These are phyloP conservation scores for Bovichtus diacanthus DNA, from an alignment of 2,797 vertebrate genomes.

Conservation along the genomic window DNA sequence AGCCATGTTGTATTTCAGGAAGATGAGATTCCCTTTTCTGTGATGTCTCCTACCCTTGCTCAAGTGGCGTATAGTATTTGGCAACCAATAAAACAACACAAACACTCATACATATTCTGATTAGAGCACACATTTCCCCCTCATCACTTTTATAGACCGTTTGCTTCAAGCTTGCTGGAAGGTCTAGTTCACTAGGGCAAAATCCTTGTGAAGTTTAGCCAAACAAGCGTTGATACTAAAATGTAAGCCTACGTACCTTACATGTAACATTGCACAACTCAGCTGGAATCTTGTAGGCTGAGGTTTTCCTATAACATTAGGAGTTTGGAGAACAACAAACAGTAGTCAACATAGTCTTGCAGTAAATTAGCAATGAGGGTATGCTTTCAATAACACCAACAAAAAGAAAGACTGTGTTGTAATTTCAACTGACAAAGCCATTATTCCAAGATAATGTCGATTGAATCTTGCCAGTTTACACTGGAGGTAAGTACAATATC, in stretches of 20 bases:
- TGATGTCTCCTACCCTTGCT: not conserved
- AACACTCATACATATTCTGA: constrained; percentile 3
- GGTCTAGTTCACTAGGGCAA: not conserved
- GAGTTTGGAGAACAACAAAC: constrained; percentile 35
- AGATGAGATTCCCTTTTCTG: not conserved
- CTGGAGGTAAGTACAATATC: constrained; percentile 21
- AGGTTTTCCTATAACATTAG: constrained; percentile 35
- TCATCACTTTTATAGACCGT: constrained; percentile 18
- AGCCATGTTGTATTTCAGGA: constrained; percentile 14
- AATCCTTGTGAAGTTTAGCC: not conserved
- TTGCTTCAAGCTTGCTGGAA: not conserved
- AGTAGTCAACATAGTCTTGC: constrained; percentile 36
- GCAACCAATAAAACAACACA: constrained; percentile 17
- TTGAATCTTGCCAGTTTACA: constrained; percentile 32
- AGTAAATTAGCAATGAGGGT: constrained; percentile 24
- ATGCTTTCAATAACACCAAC: constrained; percentile 39
- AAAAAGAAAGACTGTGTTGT: constrained; percentile 42
- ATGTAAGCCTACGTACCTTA: not conserved
- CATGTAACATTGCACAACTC: constrained; percentile 17
- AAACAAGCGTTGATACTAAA: constrained; percentile 10
- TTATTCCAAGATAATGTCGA: constrained; percentile 33
- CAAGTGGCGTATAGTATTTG: not conserved
- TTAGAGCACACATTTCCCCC: constrained; percentile 24
- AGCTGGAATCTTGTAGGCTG: constrained; percentile 13
- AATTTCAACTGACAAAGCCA: constrained; percentile 34